Evolutionary conservation across 1,140 invertebrate genomes (phyloP).

Genomic region (Eulimnadia texana): DNA sequence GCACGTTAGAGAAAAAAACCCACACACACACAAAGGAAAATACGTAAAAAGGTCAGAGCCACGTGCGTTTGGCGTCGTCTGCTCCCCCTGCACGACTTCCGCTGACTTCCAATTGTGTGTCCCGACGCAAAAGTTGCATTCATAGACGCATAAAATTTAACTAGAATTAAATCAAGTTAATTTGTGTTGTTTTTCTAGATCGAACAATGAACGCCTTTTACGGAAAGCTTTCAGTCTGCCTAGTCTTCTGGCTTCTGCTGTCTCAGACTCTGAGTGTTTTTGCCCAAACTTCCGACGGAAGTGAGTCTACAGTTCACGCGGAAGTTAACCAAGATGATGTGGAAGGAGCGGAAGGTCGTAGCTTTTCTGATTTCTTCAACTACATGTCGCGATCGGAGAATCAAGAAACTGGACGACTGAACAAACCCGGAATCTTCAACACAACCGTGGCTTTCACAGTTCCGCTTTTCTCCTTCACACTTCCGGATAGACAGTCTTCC

Average conservation of each 20-base stretch:
- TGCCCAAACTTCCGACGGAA: neutral
- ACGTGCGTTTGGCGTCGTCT: too few species aligned
- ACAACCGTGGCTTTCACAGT: constrained; percentile 25
- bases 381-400: neutral
- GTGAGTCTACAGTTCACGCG: neutral
- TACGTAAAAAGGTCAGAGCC: neutral
- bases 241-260: constrained; percentile 6
- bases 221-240: neutral
- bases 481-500: constrained; percentile 17
- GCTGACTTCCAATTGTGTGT: too few species aligned
- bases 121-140: neutral
- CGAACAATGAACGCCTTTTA: constrained; percentile 2
- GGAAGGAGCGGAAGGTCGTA: constrained; percentile 2
- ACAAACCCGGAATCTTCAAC: constrained; percentile 21
- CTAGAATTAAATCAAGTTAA: neutral
- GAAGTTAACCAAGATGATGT: neutral
- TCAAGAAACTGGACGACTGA: neutral
- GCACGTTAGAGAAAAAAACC: neutral
- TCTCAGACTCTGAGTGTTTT: constrained; percentile 5
- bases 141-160: neutral
- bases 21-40: neutral
- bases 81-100: too few species aligned
- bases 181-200: neutral
- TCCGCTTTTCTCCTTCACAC: constrained; percentile 25
- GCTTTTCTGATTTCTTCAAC: constrained; percentile 2